Base-by-base conservation (phyloP, 2,113 vertebrate species). In the Haemorhous mexicanus region DNA sequence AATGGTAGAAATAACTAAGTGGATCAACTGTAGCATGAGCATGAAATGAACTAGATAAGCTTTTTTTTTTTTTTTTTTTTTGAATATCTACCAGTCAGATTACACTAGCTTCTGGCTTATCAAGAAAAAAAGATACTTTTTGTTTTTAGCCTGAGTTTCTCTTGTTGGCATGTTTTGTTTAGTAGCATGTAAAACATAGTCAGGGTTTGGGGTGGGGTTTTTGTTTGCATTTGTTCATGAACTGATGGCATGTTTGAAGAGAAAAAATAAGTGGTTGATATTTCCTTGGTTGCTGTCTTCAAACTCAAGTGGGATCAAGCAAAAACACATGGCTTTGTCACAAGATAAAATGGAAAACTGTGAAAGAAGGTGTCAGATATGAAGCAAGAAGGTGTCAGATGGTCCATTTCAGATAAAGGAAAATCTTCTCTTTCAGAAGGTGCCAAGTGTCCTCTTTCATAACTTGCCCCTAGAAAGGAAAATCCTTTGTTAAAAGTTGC, bases 1-100 rank as follows among this genome's bases (percentile, higher is more conserved):
- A 83, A 88, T 86, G 82, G 50, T 63, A 83, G 79, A 77, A 77
- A 62, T 94, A 90, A 95, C 96, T 86, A 93, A 52, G 43, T 74
- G 68, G 78, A 86, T 94, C 67, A 91, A 46, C 67, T 79, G 50
- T 2, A 94, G 39, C 62, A 86, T 77, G 55, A 94, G 84, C 43
- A 63, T 70, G 75, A 80, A 69, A 70, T 75, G 28, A 83, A 70
- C 59, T 52, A 88, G 70, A 93, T 77, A 89, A 67, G 53, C 37
- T 63, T 74, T 93, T 92, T 30, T 53, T 24, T 53, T 28, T 27
- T 35, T 19, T 26, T 43, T 47, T 41, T 47, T 43, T 33, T 73
- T 7, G 11, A 6, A 12, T 52, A 69, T 76, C 58, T 89, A 46
- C 18, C 15, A 50, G 22, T 47, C 41, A 95, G 79, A 85, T 94